phyloP scores from a whole-genome alignment of 2,797 vertebrate genomes.

The Coilia nasus region DNA sequence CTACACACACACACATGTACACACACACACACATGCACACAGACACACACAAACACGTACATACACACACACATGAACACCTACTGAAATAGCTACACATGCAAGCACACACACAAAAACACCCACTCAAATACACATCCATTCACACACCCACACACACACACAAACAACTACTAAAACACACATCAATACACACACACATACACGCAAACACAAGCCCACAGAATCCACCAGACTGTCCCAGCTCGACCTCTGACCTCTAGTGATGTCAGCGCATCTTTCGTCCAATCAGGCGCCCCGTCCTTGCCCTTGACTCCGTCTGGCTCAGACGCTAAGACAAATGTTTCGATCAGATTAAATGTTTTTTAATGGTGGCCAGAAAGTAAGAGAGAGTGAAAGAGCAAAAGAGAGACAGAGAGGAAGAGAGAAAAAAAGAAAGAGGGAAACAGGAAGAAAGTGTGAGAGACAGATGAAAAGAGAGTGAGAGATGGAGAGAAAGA shows the following conservation, averaged over 20 bases:
- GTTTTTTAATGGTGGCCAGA: conserved; percentile 84
- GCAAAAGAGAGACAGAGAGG: background rate
- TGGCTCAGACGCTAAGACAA: conserved; percentile 89
- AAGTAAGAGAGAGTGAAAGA: conserved; percentile 3
- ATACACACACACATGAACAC: background rate
- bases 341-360: conserved; percentile 94
- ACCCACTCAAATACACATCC: background rate
- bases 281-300: conserved; percentile 78
- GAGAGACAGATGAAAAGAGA: conserved; percentile 67
- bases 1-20: background rate
- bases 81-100: background rate
- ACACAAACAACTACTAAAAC: background rate
- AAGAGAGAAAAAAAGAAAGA: background rate
- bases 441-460: background rate
- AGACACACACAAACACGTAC: background rate
- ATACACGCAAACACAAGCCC: background rate
- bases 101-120: background rate
- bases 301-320: conserved; percentile 83
- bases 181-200: background rate
- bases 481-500: background rate
- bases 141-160: background rate
- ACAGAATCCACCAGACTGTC: conserved; percentile 74
- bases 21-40: background rate
- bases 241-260: conserved; percentile 77
- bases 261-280: conserved; percentile 77